Evolutionary conservation across 2,888 invertebrate genomes (phyloP).

Genomic region (Trissonchulus latispiculum): DNA sequence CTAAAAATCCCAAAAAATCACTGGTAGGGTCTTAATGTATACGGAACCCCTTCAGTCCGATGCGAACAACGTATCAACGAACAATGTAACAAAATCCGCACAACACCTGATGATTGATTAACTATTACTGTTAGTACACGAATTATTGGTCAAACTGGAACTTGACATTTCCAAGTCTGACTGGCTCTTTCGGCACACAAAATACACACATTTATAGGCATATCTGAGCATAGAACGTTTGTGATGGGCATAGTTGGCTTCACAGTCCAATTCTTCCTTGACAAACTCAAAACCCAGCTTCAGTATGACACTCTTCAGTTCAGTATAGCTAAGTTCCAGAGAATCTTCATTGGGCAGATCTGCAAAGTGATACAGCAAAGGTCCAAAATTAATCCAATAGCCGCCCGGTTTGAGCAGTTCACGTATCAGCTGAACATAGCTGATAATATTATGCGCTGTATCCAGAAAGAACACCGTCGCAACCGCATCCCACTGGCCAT

Average conservation of each 20-base stretch:
- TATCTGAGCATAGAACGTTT: constrained; percentile 81
- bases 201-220: constrained; percentile 80
- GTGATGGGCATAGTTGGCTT: constrained; percentile 83
- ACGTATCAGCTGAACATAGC: constrained; percentile 84
- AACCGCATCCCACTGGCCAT: constrained; percentile 74
- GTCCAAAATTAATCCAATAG: constrained; percentile 54
- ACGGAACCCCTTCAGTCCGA: too few relatives aligned
- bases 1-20: too few relatives aligned
- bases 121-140: too few relatives aligned
- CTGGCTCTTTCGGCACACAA: constrained; percentile 79
- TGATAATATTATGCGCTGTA: constrained; percentile 89
- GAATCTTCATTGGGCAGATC: constrained; percentile 75
- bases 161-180: too few relatives aligned
- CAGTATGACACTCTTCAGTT: not conserved
- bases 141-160: too few relatives aligned
- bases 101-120: too few relatives aligned
- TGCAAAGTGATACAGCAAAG: constrained; percentile 73
- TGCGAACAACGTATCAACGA: too few relatives aligned
- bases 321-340: constrained; percentile 21
- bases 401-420: constrained; percentile 70
- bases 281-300: constrained; percentile 46
- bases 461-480: constrained; percentile 97
- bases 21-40: too few relatives aligned
- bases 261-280: constrained; percentile 66
- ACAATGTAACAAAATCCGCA: too few relatives aligned